These are phyloP conservation scores for Montipora foliosa DNA, from an alignment of 64 coral and sea anemone genomes.

Conservation along the genomic window DNA sequence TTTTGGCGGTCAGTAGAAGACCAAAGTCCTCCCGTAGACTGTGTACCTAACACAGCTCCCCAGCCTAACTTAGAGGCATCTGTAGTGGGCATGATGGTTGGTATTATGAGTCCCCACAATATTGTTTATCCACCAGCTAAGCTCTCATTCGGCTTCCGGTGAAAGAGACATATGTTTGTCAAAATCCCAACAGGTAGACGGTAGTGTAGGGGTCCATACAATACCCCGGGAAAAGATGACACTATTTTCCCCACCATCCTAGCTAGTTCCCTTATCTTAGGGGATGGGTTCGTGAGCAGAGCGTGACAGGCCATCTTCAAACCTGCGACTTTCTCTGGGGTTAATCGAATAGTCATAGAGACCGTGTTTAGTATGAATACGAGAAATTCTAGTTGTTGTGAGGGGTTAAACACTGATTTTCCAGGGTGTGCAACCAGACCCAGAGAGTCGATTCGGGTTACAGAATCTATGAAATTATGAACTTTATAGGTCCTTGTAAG, in stretches of 20 bases:
- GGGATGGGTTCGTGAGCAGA: not conserved
- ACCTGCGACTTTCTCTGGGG: not conserved
- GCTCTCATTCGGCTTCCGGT: no score
- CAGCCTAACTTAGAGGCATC: no score
- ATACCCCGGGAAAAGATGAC: no score
- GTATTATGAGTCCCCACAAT: no score
- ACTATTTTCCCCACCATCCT: no score
- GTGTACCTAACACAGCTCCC: not conserved
- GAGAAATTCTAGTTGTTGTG: not conserved
- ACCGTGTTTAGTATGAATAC: not conserved
- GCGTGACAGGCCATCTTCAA: not conserved
- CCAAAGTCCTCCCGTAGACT: not conserved
- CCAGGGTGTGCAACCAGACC: constrained; percentile 39
- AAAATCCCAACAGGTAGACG: no score
- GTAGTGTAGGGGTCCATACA: no score
- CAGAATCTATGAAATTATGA: constrained; percentile 13
- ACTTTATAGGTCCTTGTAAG: constrained; percentile 41
- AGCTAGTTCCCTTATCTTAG: no score
- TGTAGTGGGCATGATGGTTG: no score
- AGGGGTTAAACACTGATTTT: not conserved
- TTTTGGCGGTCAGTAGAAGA: not conserved
- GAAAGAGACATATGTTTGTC: no score
- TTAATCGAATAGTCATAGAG: constrained; percentile 8
- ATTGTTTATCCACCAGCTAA: no score
- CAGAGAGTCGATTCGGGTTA: constrained; percentile 13